Conservation (phyloP, 1,140 invertebrate species). For the Oscheius sp. region DNA sequence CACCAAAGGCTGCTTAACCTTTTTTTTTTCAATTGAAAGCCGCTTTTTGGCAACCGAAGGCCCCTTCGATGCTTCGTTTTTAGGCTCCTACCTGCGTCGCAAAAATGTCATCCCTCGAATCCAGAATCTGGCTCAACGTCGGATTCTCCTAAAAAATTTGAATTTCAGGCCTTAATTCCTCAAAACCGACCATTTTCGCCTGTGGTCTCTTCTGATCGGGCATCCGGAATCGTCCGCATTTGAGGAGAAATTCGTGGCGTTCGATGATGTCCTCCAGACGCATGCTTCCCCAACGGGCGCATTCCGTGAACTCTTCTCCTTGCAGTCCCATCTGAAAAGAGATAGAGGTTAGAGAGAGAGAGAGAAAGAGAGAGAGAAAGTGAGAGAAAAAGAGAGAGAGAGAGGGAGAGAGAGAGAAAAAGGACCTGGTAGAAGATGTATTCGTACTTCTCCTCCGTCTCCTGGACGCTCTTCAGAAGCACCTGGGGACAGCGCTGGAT, state of each 20-base stretch:
- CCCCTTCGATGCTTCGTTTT: too few species aligned
- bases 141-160: slow-evolving; percentile 50
- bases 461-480: slow-evolving; percentile 42
- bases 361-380: too few species aligned
- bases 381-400: too few species aligned
- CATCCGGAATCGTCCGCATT: slow-evolving; percentile 48
- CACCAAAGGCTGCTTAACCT: too few species aligned
- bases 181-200: slow-evolving; percentile 42
- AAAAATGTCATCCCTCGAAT: slow-evolving; percentile 43
- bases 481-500: slow-evolving; percentile 45
- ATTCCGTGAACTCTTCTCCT: slow-evolving; percentile 23
- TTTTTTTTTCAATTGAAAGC: too few species aligned
- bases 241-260: slow-evolving; percentile 49
- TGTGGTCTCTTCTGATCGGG: slow-evolving; percentile 54
- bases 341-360: too few species aligned
- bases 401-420: too few species aligned
- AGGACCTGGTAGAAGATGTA: slow-evolving; percentile 46
- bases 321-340: slow-evolving; percentile 53
- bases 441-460: slow-evolving; percentile 54
- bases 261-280: slow-evolving; percentile 48
- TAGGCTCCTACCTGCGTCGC: slow-evolving; percentile 20
- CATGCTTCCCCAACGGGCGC: slow-evolving; percentile 8
- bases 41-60: too few species aligned
- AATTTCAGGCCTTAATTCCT: background rate
- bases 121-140: slow-evolving; percentile 36